These are phyloP conservation scores for Podabrus alpinus DNA, from an alignment of 2,888 invertebrate species.

Conservation along the genomic window DNA sequence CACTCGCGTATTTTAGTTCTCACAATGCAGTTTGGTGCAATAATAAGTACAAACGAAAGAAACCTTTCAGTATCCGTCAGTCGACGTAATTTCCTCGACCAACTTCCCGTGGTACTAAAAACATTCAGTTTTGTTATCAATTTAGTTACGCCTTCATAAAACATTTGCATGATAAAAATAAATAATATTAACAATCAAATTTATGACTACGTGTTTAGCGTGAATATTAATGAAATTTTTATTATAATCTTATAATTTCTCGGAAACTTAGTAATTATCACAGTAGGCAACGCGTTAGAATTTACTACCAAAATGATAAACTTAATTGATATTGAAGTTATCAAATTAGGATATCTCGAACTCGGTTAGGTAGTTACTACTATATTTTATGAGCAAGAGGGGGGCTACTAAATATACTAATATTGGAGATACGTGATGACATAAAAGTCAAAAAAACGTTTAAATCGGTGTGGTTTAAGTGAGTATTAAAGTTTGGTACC, in stretches of 20 bases:
- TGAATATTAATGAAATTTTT: neutral
- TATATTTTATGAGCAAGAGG: neutral
- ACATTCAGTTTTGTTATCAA: neutral
- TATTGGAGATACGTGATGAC: neutral
- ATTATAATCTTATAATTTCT: neutral
- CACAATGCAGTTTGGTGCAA: neutral
- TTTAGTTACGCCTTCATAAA: neutral
- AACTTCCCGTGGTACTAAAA: neutral
- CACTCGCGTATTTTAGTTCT: neutral
- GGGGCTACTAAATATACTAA: neutral
- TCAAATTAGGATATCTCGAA: neutral
- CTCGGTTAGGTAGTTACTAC: neutral
- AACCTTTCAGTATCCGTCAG: neutral
- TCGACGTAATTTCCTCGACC: neutral
- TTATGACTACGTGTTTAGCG: neutral
- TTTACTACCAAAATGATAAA: neutral
- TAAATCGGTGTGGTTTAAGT: neutral
- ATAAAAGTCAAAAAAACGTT: neutral
- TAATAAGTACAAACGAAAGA: neutral
- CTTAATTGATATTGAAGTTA: neutral
- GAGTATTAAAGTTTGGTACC: neutral
- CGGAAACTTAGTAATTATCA: neutral
- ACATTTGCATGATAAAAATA: neutral
- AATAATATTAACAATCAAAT: neutral
- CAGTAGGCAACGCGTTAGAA: too few species aligned